Base-by-base conservation (phyloP, 2,113 vertebrate species). In the Tympanuchus pallidicinctus region DNA sequence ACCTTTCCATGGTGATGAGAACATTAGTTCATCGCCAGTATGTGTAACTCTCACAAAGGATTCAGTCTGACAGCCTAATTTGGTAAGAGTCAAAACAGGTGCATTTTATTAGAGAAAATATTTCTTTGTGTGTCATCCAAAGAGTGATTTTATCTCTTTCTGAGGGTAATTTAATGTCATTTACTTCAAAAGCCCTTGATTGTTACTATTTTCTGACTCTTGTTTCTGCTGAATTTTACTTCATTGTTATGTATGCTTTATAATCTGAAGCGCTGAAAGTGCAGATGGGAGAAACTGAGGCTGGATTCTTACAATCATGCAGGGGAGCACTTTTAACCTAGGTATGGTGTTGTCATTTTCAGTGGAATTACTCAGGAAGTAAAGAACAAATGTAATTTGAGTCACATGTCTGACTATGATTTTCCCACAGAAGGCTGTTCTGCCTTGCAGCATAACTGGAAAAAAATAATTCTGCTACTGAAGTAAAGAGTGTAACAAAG, bases 1-100 rank as follows among this genome's bases (percentile, higher is more conserved):
- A 77, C 47, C 54, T 90, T 75, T 75, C 86, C 64, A 69, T 80
- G 56, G 56, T 61, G 42, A 88, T 56, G 67, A 22, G 66, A 93
- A 82, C 20, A 86, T 66, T 73, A 84, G 86, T 94, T 86, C 66
- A 65, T n/a, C 91, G 65, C 32, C 40, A 93, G 48, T 48, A 69
- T 13, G 43, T 60, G 56, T n/a, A 85, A 34, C 61, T 77, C 82
- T 66, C 63, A 64, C 57, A 90, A 74, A 89, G 36, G 28, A 47
- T 40, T 88, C 16, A 38, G 27, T 63, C 17, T 92, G 90, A 69
- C 24, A 92, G 34, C 38, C 8, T 82, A 64, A 69, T 76, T 74
- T 91, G 52, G 14, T 42, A 90, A 89, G 10, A 74, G 14, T 65
- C 3, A 57, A 73, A 92, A 57, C 17, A 83, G n/a, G 40, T 78